phyloP scores from a whole-genome alignment of 2,888 invertebrate species.

The Toxonevra muliebris region DNA sequence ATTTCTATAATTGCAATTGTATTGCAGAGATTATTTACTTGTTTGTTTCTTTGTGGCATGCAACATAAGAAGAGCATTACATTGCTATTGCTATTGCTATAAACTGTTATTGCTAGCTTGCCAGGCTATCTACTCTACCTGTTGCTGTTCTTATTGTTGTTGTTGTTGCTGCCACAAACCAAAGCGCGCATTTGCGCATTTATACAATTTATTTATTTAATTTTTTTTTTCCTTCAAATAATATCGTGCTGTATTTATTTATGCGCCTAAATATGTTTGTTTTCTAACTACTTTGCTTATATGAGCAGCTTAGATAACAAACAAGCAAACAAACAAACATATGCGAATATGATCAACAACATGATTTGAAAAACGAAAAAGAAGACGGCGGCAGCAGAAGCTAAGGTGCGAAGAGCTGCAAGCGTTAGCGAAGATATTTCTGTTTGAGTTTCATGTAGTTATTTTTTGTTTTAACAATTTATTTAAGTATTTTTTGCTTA shows the following conservation, averaged over 20 bases:
- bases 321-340: no score
- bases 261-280: slow-evolving; percentile 22
- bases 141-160: slow-evolving; percentile 3
- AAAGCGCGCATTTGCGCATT: slow-evolving; percentile 14
- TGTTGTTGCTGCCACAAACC: neutral
- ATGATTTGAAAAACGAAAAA: no score
- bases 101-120: neutral
- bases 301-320: no score
- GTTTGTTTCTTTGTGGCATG: neutral
- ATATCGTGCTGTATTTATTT: slow-evolving; percentile 25
- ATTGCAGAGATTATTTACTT: slow-evolving; percentile 4
- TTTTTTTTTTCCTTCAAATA: neutral
- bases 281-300: neutral
- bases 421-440: no score
- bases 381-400: no score
- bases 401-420: no score
- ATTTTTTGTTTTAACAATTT: no score
- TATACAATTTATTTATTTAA: neutral
- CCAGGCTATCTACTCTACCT: neutral
- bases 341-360: no score
- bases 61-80: no score
- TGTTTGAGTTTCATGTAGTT: no score
- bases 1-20: slow-evolving; percentile 2
- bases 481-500: no score
- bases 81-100: neutral